Base-by-base conservation (phyloP, 2,888 invertebrate species). In the Brassicogethes aeneus region DNA sequence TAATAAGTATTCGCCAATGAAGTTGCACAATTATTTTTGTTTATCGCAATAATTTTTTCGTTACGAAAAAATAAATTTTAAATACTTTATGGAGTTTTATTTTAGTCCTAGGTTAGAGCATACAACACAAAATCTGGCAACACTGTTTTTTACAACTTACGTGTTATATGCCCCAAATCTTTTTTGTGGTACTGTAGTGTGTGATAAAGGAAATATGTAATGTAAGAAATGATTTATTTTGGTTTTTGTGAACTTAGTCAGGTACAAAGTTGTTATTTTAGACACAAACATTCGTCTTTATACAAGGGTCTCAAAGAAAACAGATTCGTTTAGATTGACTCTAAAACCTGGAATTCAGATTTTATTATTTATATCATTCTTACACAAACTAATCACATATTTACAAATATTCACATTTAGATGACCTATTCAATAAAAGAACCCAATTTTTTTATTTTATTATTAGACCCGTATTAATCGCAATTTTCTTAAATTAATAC, bases 341-440 rank as follows among this genome's bases (percentile, higher is more conserved):
- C 53, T 56, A 61, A 62, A 64, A 64, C 56, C 65, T 63, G 62
- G 54, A 54, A 52, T 54, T 59, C 61, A 64, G 63, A 62, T 65
- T 65, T 65, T 64, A 65, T 65, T 59, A 57, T 44, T 50, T 49
- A 43, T 53, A 61, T 64, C 62, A 63, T 65, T 62, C 64, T 56
- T 65, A 66, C 65, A 66, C 65, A 66, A 61, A 60, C 65, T 65
- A 64, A 60, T 65, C 61, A 63, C 61, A 64, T 64, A 66, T 66
- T 66, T 66, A 66, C 66, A 66, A 61, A 61, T 66, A 65, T 66
- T 64, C 66, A 66, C 66, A 66, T 66, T 65, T 56, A 66, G 62
- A 64, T 61, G 61, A 60, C 56, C 61, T 63, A 62, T 59, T 60
- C 54, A 51, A 56, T 50, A 46, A 50, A 51, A 38, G 59, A 61